Percentiles rank a stretch among this genome's conserved stretches.
phyloP scores from a whole-genome alignment of 2,888 invertebrate genomes.

The Drosophila paranaensis region DNA sequence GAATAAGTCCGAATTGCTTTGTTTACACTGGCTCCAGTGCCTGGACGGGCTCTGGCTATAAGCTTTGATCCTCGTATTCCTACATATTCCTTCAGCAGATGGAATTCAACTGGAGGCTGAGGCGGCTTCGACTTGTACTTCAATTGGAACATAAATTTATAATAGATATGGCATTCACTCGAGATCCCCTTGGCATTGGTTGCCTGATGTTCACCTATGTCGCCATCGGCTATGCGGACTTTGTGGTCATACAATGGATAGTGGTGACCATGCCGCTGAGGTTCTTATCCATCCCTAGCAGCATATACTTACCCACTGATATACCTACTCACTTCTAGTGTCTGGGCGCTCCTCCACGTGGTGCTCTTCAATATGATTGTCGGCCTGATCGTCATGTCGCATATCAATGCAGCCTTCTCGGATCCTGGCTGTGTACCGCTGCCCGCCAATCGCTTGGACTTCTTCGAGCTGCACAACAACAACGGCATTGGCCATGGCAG shows the following conservation, averaged over 20 bases:
- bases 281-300: slow-evolving; percentile 83
- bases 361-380: slow-evolving; percentile 92
- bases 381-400: slow-evolving; percentile 90
- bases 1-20: slow-evolving; percentile 38
- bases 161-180: slow-evolving; percentile 87
- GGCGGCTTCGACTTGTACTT: slow-evolving; percentile 63
- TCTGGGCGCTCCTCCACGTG: slow-evolving; percentile 93
- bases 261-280: slow-evolving; percentile 92
- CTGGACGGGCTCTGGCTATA: no score
- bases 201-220: slow-evolving; percentile 92
- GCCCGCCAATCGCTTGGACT: slow-evolving; percentile 89
- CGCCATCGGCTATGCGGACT: slow-evolving; percentile 94
- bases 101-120: no score
- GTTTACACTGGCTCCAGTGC: not conserved
- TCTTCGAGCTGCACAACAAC: slow-evolving; percentile 90
- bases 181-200: slow-evolving; percentile 93
- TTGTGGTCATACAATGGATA: slow-evolving; percentile 93
- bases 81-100: no score
- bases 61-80: no score
- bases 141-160: slow-evolving; percentile 47
- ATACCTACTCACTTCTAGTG: slow-evolving; percentile 85
- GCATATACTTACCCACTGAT: slow-evolving; percentile 62
- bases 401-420: slow-evolving; percentile 92
- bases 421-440: slow-evolving; percentile 95
- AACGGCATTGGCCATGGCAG: slow-evolving; percentile 87